Conservation (phyloP, 2,113 vertebrate species). For the Tenrec ecaudatus region DNA sequence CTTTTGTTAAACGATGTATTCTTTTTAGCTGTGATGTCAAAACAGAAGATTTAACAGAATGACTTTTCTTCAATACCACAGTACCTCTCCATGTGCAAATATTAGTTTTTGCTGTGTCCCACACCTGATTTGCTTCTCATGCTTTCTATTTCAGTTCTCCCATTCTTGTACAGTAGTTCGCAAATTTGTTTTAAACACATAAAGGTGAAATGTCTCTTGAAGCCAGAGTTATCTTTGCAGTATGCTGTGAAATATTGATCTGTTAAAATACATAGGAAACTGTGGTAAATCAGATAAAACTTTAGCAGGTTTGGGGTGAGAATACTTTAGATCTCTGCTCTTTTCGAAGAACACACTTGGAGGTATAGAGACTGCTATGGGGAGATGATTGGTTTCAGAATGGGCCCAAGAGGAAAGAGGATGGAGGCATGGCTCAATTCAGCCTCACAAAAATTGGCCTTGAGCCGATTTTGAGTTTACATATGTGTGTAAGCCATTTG, state of each 20-base stretch:
- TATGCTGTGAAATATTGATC: neutral
- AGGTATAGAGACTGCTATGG: neutral
- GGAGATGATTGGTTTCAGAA: too few relatives aligned
- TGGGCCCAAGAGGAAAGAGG: too few relatives aligned
- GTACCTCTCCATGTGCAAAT: slow-evolving; percentile 2
- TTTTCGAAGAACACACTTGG: slow-evolving; percentile 35
- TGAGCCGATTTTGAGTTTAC: too few relatives aligned
- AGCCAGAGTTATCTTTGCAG: slow-evolving; percentile 39
- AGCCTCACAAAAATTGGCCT: too few relatives aligned
- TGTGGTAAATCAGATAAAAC: slow-evolving; percentile 7
- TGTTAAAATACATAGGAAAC: slow-evolving; percentile 8
- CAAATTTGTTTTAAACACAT: neutral
- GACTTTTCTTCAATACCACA: neutral
- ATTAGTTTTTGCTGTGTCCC: slow-evolving; percentile 25
- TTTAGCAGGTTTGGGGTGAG: neutral
- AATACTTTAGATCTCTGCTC: neutral
- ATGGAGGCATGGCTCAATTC: too few relatives aligned
- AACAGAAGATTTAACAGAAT: neutral
- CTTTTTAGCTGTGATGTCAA: neutral
- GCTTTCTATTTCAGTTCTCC: slow-evolving; percentile 2
- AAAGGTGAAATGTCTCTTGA: slow-evolving; percentile 21
- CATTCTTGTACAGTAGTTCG: neutral
- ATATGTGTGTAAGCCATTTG: neutral
- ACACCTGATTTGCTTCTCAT: slow-evolving; percentile 44
- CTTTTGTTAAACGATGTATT: neutral